Conservation (phyloP, 2,797 vertebrate species). For the Pseudotriccus pelzelni region DNA sequence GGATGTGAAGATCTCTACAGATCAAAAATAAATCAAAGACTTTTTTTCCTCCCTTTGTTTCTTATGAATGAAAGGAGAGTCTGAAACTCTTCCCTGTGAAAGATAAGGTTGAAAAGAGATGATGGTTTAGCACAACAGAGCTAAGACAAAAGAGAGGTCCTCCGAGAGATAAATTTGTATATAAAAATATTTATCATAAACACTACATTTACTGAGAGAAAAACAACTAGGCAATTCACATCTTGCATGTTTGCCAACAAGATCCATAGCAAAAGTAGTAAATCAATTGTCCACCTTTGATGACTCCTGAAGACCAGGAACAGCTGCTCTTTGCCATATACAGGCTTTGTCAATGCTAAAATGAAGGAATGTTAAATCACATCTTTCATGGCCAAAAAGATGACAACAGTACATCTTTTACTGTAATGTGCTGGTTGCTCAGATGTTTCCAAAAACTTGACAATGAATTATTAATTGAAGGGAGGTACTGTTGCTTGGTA, state of each 20-base stretch:
- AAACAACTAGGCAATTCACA: neutral
- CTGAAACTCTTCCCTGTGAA: neutral
- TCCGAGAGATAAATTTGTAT: neutral
- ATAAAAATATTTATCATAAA: neutral
- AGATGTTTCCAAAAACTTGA: neutral
- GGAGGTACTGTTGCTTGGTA: neutral
- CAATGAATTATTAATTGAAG: neutral
- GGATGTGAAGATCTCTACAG: neutral
- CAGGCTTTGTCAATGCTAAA: neutral
- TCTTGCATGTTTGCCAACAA: neutral
- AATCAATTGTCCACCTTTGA: conserved; percentile 16
- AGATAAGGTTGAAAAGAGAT: neutral
- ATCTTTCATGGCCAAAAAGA: neutral
- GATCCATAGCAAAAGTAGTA: conserved; percentile 3
- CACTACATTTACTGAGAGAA: neutral
- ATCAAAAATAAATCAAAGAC: neutral
- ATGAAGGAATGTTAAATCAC: neutral
- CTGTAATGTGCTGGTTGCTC: neutral
- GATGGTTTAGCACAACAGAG: neutral
- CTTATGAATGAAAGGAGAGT: neutral
- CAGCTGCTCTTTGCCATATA: neutral
- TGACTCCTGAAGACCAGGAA: neutral
- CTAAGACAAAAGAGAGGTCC: neutral
- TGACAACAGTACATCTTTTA: neutral
- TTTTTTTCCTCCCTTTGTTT: rapidly evolving